Evolutionary conservation across 2,113 vertebrate species (phyloP).

Genomic region (Anas platyrhynchos): DNA sequence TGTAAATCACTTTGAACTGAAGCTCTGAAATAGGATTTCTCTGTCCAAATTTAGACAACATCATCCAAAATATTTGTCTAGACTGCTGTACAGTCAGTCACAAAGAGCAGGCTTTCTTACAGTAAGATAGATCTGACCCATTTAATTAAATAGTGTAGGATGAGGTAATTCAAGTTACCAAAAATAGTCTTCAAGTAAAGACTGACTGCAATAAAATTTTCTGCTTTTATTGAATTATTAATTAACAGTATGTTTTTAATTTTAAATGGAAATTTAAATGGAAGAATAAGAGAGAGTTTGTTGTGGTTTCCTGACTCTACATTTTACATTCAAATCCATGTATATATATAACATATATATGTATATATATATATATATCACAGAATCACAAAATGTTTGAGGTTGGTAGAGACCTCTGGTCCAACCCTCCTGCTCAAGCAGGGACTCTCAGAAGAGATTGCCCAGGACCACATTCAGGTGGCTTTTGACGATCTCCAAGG

Average conservation of each 20-base stretch:
- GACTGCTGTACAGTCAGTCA: constrained; percentile 1
- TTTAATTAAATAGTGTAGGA: background rate
- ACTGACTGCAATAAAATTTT: background rate
- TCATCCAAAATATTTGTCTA: constrained; percentile 22
- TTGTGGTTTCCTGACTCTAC: background rate
- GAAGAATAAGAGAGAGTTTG: background rate
- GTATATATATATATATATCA: too few relatives aligned
- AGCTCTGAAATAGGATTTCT: background rate
- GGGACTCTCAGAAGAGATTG: background rate
- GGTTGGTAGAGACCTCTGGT: background rate
- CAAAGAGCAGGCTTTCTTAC: background rate
- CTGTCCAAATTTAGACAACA: constrained; percentile 22
- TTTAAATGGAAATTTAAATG: background rate
- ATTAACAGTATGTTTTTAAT: background rate
- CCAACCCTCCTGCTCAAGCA: background rate
- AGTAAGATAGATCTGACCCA: constrained; percentile 33
- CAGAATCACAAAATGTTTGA: background rate
- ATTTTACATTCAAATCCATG: background rate
- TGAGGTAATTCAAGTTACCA: background rate
- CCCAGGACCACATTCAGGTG: too few relatives aligned
- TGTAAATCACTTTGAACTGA: background rate
- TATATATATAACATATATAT: too few relatives aligned
- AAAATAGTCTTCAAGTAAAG: constrained; percentile 38
- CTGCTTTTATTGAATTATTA: background rate
- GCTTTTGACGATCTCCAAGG: background rate